Evolutionary conservation across 2,888 invertebrate genomes (phyloP).

Genomic region (Melitaea athalia): DNA sequence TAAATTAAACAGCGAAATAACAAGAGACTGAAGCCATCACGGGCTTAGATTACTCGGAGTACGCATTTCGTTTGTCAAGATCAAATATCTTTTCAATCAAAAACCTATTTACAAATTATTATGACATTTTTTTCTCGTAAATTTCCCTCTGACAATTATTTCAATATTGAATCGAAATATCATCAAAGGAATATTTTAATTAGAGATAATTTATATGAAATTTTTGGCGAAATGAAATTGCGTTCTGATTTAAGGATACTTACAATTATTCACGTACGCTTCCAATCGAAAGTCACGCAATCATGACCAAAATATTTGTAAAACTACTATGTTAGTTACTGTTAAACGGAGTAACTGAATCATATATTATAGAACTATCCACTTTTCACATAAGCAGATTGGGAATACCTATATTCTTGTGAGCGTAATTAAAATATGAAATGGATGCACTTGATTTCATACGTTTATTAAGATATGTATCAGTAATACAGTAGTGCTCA

Average conservation of each 20-base stretch:
- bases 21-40: slow-evolving; percentile 75
- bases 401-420: no score
- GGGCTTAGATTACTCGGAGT: slow-evolving; percentile 62
- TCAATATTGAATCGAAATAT: not conserved
- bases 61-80: slow-evolving; percentile 41
- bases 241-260: not conserved
- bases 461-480: slow-evolving; percentile 18
- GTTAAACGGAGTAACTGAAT: not conserved
- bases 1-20: slow-evolving; percentile 81
- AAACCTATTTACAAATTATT: slow-evolving; percentile 15
- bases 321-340: no score
- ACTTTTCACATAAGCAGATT: not conserved
- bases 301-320: no score
- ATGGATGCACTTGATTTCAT: slow-evolving; percentile 15
- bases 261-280: no score
- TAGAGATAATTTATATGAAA: not conserved
- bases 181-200: not conserved
- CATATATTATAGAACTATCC: not conserved
- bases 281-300: no score
- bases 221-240: not conserved
- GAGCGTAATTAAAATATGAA: slow-evolving; percentile 22
- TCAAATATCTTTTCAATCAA: slow-evolving; percentile 32
- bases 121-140: not conserved
- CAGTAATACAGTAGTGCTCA: slow-evolving; percentile 16
- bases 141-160: not conserved